Evolutionary conservation across 2,888 invertebrate species (phyloP).

Genomic region (Aporophyla lueneburgensis): DNA sequence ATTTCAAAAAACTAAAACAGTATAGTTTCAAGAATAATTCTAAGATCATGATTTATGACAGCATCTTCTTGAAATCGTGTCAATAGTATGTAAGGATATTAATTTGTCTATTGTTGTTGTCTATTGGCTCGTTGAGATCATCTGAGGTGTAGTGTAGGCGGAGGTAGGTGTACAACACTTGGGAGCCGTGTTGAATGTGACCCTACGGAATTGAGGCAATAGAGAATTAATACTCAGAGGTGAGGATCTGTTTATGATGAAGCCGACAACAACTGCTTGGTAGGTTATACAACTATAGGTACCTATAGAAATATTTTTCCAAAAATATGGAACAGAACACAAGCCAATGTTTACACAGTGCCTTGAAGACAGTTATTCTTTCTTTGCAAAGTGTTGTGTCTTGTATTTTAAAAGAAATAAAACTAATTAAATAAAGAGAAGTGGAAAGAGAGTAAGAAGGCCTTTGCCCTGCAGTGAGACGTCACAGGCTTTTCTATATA

Average conservation of each 20-base stretch:
- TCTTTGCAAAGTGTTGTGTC: background rate
- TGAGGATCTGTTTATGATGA: background rate
- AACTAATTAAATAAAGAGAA: no score
- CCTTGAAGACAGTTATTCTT: background rate
- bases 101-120: slow-evolving; percentile 51
- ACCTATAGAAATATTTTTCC: background rate
- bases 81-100: slow-evolving; percentile 48
- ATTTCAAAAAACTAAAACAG: background rate
- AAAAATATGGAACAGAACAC: background rate
- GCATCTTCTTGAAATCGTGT: slow-evolving; percentile 20
- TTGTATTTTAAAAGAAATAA: background rate
- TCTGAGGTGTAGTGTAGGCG: slow-evolving; percentile 30
- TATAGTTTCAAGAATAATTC: background rate
- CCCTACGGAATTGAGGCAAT: slow-evolving; percentile 10
- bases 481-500: no score
- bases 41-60: slow-evolving; percentile 21
- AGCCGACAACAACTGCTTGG: background rate
- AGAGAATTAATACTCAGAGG: slow-evolving; percentile 20
- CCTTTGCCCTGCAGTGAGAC: no score
- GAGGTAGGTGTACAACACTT: slow-evolving; percentile 38
- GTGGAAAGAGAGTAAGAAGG: no score
- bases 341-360: background rate
- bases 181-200: slow-evolving; percentile 38
- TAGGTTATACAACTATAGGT: no score
- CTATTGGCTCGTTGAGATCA: slow-evolving; percentile 54